Percentiles rank a stretch among this genome's conserved stretches.
These are phyloP conservation scores for Oreochromis tanganicae DNA, from an alignment of 2,113 vertebrate species.

Conservation along the genomic window DNA sequence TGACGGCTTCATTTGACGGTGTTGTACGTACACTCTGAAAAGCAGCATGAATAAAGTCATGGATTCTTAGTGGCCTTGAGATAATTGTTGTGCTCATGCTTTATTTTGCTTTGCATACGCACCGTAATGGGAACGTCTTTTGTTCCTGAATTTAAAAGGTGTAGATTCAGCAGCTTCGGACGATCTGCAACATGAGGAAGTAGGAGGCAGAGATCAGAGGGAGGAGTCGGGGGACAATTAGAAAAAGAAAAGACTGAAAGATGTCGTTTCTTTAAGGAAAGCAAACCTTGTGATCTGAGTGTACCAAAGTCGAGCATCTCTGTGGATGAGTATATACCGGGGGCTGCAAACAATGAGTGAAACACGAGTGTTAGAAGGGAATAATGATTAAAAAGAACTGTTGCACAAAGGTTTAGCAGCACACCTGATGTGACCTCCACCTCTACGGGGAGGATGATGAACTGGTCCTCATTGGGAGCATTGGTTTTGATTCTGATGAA, in stretches of 20 bases:
- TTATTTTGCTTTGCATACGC: conserved; percentile 42
- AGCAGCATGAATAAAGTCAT: background rate
- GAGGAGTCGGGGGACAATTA: background rate
- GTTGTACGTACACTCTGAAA: conserved; percentile 89
- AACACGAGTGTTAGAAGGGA: background rate
- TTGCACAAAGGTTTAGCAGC: background rate
- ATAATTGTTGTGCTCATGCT: background rate
- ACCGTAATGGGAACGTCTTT: conserved; percentile 99
- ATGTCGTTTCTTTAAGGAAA: background rate
- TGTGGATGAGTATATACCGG: conserved; percentile 74
- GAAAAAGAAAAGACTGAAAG: background rate
- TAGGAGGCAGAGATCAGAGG: background rate
- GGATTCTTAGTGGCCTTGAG: background rate
- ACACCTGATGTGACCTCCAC: conserved; percentile 97
- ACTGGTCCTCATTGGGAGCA: conserved; percentile 86
- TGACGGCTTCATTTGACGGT: conserved; percentile 92
- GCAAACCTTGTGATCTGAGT: conserved; percentile 90
- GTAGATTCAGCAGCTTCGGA: conserved; percentile 94
- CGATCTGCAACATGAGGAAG: conserved; percentile 76
- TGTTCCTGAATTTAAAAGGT: conserved; percentile 97
- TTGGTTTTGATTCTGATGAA: conserved; percentile 99
- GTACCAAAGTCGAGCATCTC: conserved; percentile 99
- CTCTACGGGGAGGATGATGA: conserved; percentile 95
- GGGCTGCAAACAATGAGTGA: conserved; percentile 37
- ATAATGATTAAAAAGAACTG: background rate